Evolutionary conservation across 2,797 vertebrate species (phyloP).

Genomic region (Enteromius mattozi): DNA sequence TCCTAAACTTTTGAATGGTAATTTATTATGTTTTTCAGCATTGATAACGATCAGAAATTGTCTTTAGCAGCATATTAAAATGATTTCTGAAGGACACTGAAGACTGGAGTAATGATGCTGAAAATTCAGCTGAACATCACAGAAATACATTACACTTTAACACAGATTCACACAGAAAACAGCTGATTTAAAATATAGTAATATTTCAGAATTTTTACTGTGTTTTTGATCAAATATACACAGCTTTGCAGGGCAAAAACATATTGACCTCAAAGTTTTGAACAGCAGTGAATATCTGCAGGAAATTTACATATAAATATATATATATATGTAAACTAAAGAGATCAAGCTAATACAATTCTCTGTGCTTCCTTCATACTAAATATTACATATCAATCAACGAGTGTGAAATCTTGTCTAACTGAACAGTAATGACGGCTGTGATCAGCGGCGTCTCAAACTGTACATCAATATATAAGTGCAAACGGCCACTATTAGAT

Average conservation of each 20-base stretch:
- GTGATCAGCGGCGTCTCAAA: slow-evolving; percentile 24
- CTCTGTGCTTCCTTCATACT: neutral
- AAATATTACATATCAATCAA: neutral
- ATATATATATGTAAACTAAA: too few species aligned
- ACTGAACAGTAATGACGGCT: slow-evolving; percentile 29
- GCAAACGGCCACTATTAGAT: neutral
- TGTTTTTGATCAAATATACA: neutral
- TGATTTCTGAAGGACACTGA: neutral
- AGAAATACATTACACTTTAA: neutral
- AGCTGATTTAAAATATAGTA: neutral
- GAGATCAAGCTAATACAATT: neutral
- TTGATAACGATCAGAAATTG: neutral
- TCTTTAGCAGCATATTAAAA: neutral
- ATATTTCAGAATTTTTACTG: neutral
- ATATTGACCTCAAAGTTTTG: too few species aligned
- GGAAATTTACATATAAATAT: too few species aligned
- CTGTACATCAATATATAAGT: slow-evolving; percentile 29
- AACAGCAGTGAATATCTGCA: too few species aligned
- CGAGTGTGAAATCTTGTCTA: neutral
- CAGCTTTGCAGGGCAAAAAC: too few species aligned
- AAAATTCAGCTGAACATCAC: neutral
- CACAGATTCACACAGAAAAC: neutral
- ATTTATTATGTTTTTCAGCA: neutral
- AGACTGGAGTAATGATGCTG: neutral
- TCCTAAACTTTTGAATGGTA: too few species aligned